phyloP scores from a whole-genome alignment of 1,140 invertebrate species.

The Pseudomyrmex pallidus region DNA sequence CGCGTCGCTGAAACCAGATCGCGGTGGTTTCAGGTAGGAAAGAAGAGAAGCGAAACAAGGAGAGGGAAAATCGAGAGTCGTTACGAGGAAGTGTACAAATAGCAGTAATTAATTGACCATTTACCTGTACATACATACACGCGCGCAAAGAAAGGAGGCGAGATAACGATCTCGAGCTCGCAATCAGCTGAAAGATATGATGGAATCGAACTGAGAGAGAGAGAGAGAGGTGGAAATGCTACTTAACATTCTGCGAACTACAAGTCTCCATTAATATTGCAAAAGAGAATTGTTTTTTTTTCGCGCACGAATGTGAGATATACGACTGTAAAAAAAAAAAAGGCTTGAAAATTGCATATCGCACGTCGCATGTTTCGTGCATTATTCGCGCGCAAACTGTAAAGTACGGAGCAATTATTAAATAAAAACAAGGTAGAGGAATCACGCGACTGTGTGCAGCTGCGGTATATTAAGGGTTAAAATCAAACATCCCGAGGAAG shows the following conservation, averaged over 20 bases:
- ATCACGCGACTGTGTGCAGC: constrained; percentile 15
- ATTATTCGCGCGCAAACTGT: constrained; percentile 10
- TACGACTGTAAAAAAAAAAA: background rate
- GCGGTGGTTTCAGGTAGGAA: constrained; percentile 6
- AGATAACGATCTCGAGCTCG: constrained; percentile 6
- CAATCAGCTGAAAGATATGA: background rate
- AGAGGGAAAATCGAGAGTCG: constrained; percentile 48
- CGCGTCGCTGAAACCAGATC: constrained; percentile 5
- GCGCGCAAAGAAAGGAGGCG: background rate
- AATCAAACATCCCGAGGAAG: constrained; percentile 22
- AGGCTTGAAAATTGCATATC: background rate
- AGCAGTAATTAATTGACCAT: constrained; percentile 41
- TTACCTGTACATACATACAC: constrained; percentile 5
- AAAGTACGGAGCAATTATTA: constrained; percentile 4
- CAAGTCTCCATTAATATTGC: background rate
- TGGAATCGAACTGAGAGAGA: background rate
- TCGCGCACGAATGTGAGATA: too few relatives aligned
- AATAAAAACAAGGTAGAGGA: constrained; percentile 17
- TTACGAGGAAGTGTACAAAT: constrained; percentile 44
- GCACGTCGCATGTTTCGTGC: too few relatives aligned
- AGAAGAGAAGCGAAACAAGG: constrained; percentile 18
- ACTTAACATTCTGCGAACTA: constrained; percentile 1
- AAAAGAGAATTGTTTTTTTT: background rate
- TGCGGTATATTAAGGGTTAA: constrained; percentile 23
- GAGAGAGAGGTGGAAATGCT: background rate